Conservation (phyloP, 2,797 vertebrate genomes). For the Semotilus atromaculatus region DNA sequence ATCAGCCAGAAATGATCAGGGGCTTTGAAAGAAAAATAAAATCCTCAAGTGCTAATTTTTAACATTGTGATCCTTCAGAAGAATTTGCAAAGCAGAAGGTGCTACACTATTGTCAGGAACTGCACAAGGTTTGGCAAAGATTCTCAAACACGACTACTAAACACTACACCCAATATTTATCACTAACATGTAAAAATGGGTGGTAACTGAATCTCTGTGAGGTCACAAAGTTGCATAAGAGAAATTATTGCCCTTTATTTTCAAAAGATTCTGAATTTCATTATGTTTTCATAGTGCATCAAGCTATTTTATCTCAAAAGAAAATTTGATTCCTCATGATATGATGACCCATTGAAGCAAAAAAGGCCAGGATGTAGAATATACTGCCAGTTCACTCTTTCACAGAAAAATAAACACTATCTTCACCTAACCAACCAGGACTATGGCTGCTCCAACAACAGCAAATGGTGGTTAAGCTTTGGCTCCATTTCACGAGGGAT, state of each 20-base stretch:
- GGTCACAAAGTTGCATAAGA: not conserved
- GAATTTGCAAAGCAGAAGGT: not conserved
- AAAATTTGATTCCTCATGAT: conserved; percentile 15
- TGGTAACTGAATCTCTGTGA: not conserved
- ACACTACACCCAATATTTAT: not conserved
- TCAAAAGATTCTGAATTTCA: not conserved
- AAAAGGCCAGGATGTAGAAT: conserved; percentile 22
- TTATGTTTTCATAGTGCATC: not conserved
- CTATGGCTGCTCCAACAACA: conserved; percentile 46
- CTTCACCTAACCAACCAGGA: conserved; percentile 35
- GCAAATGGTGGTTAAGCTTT: conserved; percentile 46
- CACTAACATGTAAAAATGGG: not conserved
- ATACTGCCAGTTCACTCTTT: conserved; percentile 41
- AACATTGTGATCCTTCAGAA: not conserved
- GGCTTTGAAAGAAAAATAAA: not conserved
- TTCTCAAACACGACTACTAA: too few species aligned
- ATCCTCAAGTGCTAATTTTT: not conserved
- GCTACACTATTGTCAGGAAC: not conserved
- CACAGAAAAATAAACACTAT: conserved; percentile 51
- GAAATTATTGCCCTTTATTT: not conserved
- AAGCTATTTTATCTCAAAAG: conserved; percentile 20
- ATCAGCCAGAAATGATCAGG: not conserved
- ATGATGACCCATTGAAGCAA: not conserved
- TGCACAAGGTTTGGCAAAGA: not conserved
- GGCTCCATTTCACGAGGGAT: conserved; percentile 35